Percentiles rank a stretch among this genome's conserved stretches.
These are phyloP conservation scores for Jaculus jaculus DNA, from an alignment of 2,113 vertebrate genomes.

Conservation along the genomic window DNA sequence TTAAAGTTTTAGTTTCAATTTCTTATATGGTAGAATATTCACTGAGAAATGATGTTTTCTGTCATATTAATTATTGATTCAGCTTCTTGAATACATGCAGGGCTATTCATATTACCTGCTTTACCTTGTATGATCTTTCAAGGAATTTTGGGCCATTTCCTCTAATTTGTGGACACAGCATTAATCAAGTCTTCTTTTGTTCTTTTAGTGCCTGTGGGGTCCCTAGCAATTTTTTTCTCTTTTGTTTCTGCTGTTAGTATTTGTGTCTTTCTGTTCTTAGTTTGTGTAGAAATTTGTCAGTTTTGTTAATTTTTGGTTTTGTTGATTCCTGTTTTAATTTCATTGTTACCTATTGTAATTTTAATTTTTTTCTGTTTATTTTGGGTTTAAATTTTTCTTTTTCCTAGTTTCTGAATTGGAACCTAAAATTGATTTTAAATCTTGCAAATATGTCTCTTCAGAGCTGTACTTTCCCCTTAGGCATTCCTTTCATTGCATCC, in stretches of 20 bases:
- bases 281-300: neutral
- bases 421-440: too few relatives aligned
- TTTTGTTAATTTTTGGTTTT: conserved; percentile 6
- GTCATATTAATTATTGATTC: conserved; percentile 30
- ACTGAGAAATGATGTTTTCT: neutral
- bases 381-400: neutral
- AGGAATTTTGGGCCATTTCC: neutral
- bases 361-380: neutral
- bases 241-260: conserved; percentile 33
- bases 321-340: neutral
- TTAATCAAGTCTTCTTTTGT: neutral
- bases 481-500: neutral
- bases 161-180: neutral
- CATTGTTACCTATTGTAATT: neutral
- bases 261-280: neutral
- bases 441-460: neutral
- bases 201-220: neutral
- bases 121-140: conserved; percentile 8
- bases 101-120: neutral
- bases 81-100: neutral
- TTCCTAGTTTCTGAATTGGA: too few relatives aligned
- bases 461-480: neutral
- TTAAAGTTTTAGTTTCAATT: conserved; percentile 10
- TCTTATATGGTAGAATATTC: conserved; percentile 8
- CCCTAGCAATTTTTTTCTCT: neutral